Percentiles rank a stretch among this genome's conserved stretches.
These are phyloP conservation scores for Cydia pomonella DNA, from an alignment of 1,140 invertebrate species.

Conservation along the genomic window DNA sequence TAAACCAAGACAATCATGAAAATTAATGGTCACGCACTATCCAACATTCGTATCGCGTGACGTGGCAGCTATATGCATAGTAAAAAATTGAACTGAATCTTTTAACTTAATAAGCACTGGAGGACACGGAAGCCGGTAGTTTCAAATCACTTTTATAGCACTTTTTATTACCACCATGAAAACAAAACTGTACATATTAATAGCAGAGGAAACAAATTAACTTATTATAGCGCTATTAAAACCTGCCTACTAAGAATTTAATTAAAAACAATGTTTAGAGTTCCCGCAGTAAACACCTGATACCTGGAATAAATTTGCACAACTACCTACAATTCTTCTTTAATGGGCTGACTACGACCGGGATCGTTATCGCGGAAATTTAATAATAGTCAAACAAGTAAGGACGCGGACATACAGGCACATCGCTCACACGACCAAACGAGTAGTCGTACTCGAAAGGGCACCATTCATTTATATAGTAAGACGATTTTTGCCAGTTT, in stretches of 20 bases:
- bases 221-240: slow-evolving; percentile 28
- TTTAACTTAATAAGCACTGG: background rate
- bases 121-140: background rate
- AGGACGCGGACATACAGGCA: slow-evolving; percentile 28
- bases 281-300: slow-evolving; percentile 40
- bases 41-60: background rate
- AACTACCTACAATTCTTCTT: slow-evolving; percentile 51
- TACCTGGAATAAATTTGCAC: slow-evolving; percentile 44
- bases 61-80: background rate
- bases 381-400: slow-evolving; percentile 52
- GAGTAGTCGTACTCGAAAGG: too few relatives aligned
- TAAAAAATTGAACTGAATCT: background rate
- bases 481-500: too few relatives aligned
- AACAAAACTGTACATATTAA: slow-evolving; percentile 7
- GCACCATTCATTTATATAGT: too few relatives aligned
- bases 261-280: slow-evolving; percentile 48
- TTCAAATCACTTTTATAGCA: background rate
- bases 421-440: background rate
- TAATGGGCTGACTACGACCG: slow-evolving; percentile 43
- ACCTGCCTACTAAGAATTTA: slow-evolving; percentile 42
- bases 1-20: background rate
- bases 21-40: background rate
- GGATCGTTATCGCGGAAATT: slow-evolving; percentile 50
- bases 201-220: slow-evolving; percentile 18
- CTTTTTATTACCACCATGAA: slow-evolving; percentile 20